Percentiles rank a stretch among this genome's conserved stretches.
Conservation (phyloP, 2,888 invertebrate genomes). For the Lathronympha strigana region DNA sequence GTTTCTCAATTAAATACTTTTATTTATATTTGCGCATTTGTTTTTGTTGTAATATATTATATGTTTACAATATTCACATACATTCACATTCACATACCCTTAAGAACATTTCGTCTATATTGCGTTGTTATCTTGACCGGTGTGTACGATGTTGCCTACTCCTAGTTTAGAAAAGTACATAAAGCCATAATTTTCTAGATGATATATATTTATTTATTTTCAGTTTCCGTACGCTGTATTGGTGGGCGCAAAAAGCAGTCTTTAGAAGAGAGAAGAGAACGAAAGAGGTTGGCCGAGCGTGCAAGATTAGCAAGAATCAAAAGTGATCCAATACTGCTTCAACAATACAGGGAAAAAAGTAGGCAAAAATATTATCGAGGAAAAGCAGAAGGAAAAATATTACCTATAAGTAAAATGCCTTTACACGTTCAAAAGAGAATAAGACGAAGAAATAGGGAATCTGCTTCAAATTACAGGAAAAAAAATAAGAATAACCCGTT, state of each 20-base stretch:
- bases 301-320: background rate
- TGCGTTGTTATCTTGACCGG: too few relatives aligned
- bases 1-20: too few relatives aligned
- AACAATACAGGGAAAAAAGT: background rate
- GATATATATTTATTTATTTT: too few relatives aligned
- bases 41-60: too few relatives aligned
- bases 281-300: conserved; percentile 13
- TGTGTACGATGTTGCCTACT: too few relatives aligned
- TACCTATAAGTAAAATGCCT: conserved; percentile 7
- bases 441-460: background rate
- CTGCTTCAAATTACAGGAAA: background rate
- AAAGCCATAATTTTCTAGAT: too few relatives aligned
- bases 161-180: too few relatives aligned
- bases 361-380: background rate
- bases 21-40: too few relatives aligned
- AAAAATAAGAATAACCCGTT: background rate
- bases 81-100: too few relatives aligned
- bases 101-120: too few relatives aligned
- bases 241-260: background rate
- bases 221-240: background rate
- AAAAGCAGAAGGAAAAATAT: background rate
- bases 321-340: background rate
- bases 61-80: too few relatives aligned
- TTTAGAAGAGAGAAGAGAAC: conserved; percentile 1
- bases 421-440: background rate